phyloP scores from a whole-genome alignment of 2,113 vertebrate genomes.

The Syngnathus typhle region DNA sequence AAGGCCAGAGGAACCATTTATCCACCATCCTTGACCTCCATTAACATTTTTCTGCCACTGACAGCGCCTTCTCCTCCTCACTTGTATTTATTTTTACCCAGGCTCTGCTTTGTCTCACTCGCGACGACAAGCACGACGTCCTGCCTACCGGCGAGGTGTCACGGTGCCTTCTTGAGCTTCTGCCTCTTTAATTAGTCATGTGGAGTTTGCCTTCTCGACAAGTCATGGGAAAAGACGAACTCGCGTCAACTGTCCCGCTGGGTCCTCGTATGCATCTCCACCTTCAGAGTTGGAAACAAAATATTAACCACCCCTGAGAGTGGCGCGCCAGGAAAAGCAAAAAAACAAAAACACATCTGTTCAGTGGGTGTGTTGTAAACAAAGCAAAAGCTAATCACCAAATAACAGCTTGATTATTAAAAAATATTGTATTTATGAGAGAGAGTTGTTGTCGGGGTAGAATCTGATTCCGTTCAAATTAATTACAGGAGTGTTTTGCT shows the following conservation, averaged over 20 bases:
- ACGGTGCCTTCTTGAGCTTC: slow-evolving; percentile 36
- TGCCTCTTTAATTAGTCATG: slow-evolving; percentile 51
- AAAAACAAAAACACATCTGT: slow-evolving; percentile 38
- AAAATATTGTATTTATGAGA: slow-evolving; percentile 15
- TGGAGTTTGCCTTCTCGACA: slow-evolving; percentile 32
- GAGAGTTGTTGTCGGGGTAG: not conserved
- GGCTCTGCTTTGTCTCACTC: slow-evolving; percentile 38
- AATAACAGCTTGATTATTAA: slow-evolving; percentile 37
- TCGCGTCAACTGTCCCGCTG: slow-evolving; percentile 24
- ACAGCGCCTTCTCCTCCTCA: slow-evolving; percentile 13
- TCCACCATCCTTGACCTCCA: slow-evolving; percentile 36
- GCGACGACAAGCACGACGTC: not conserved
- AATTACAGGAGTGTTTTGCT: not conserved
- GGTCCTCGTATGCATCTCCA: slow-evolving; percentile 31
- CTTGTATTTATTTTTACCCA: slow-evolving; percentile 33
- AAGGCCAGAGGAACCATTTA: slow-evolving; percentile 31
- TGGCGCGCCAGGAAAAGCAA: slow-evolving; percentile 16
- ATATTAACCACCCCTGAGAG: slow-evolving; percentile 17
- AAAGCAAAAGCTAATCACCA: slow-evolving; percentile 26
- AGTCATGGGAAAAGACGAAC: slow-evolving; percentile 38
- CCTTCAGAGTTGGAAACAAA: slow-evolving; percentile 51
- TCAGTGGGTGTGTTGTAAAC: slow-evolving; percentile 27
- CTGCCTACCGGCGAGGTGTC: slow-evolving; percentile 32
- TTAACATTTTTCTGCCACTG: slow-evolving; percentile 26
- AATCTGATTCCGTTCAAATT: slow-evolving; percentile 18